These are phyloP conservation scores for Lycopodina hypogea DNA, from an alignment of 37 sponge, comb jelly and placozoan species.

Conservation along the genomic window DNA sequence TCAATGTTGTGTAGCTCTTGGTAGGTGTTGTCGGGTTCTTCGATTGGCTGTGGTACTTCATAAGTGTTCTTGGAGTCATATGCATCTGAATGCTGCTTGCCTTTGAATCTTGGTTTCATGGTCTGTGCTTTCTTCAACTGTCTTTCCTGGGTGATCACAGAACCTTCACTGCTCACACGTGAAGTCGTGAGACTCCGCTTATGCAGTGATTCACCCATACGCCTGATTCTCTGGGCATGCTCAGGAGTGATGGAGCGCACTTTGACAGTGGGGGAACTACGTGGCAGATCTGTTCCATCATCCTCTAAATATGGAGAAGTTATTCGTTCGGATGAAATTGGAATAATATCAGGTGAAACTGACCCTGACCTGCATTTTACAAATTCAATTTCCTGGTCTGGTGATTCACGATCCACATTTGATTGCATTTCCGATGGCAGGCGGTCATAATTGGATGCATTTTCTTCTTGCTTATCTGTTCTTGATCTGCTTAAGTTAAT, in stretches of 20 bases:
- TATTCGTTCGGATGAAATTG: not conserved
- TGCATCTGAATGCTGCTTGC: not conserved
- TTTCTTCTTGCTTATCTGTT: too few species aligned
- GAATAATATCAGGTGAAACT: too few species aligned
- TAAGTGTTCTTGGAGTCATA: not conserved
- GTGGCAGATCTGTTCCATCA: conserved; percentile 4
- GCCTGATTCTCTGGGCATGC: conserved; percentile 1
- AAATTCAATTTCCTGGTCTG: too few species aligned
- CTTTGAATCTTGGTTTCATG: too few species aligned
- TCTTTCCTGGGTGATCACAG: not conserved
- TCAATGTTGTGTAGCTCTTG: too few species aligned
- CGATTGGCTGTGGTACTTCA: not conserved
- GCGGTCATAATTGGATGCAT: too few species aligned
- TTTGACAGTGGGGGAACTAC: conserved; percentile 17
- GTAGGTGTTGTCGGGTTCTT: too few species aligned
- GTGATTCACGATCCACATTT: too few species aligned
- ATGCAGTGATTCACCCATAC: not conserved
- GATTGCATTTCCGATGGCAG: too few species aligned
- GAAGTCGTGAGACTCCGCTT: not conserved
- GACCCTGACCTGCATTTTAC: too few species aligned
- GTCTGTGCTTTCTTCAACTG: not conserved
- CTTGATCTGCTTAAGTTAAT: too few species aligned
- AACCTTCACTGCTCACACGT: not conserved
- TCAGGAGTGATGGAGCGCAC: conserved; percentile 3
- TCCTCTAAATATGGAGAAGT: not conserved